Evolutionary conservation across 2,888 invertebrate species (phyloP).

Genomic region (Anthophora plumipes): DNA sequence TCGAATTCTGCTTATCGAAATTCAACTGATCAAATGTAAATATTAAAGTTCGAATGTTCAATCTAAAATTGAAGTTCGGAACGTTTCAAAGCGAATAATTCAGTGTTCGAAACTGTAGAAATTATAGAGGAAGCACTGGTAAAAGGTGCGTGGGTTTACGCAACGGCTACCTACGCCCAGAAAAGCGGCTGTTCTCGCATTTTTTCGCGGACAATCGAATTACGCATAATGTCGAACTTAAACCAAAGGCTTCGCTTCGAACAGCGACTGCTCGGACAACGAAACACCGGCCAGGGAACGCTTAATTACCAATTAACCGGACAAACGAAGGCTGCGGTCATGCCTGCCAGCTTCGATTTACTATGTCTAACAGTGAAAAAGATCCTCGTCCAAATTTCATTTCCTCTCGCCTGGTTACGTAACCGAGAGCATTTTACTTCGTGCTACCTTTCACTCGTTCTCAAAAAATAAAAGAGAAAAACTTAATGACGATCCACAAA

Average conservation of each 20-base stretch:
- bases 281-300: conserved; percentile 6
- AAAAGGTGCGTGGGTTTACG: conserved; percentile 4
- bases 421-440: conserved; percentile 26
- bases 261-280: conserved; percentile 1
- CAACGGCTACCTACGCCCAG: neutral
- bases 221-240: conserved; percentile 15
- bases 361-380: too few relatives aligned
- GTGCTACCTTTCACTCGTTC: conserved; percentile 52
- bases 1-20: too few relatives aligned
- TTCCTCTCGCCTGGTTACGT: conserved; percentile 28
- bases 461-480: too few relatives aligned
- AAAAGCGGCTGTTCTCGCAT: neutral
- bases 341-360: too few relatives aligned
- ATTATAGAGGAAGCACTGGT: neutral
- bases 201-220: conserved; percentile 19
- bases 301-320: conserved; percentile 44
- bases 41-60: too few relatives aligned
- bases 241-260: conserved; percentile 4
- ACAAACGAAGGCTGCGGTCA: conserved; percentile 16
- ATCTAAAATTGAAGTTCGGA: too few relatives aligned
- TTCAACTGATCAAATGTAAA: too few relatives aligned
- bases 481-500: conserved; percentile 9
- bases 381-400: conserved; percentile 53
- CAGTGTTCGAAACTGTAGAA: too few relatives aligned
- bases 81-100: too few relatives aligned